Evolutionary conservation across 2,113 vertebrate species (phyloP).

Genomic region (Nettapus auritus): DNA sequence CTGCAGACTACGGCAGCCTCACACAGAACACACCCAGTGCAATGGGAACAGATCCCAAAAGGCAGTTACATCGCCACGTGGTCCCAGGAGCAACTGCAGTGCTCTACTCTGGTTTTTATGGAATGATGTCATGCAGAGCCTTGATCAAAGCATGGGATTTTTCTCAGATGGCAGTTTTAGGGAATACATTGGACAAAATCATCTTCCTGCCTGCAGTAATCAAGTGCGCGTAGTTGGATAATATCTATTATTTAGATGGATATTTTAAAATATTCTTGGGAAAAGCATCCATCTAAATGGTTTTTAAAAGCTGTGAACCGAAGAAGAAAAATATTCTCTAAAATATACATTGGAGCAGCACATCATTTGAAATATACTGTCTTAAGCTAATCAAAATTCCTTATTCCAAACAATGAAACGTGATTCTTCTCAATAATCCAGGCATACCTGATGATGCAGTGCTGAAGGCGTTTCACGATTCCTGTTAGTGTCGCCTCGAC

Average conservation of each 20-base stretch:
- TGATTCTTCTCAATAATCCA: neutral
- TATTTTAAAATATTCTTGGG: neutral
- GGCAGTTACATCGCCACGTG: neutral
- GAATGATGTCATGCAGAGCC: neutral
- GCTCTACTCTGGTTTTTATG: neutral
- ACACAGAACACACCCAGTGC: accelerated
- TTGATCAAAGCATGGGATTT: neutral
- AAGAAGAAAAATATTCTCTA: neutral
- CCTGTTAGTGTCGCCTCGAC: neutral
- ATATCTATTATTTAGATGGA: neutral
- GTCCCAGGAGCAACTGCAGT: neutral
- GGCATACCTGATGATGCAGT: neutral
- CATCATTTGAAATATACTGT: neutral
- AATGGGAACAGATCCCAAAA: neutral
- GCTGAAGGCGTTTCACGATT: neutral
- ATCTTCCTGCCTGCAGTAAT: neutral
- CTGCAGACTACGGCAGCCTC: neutral
- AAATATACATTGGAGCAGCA: neutral
- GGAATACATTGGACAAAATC: neutral
- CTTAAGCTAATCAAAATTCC: neutral
- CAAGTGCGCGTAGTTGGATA: neutral
- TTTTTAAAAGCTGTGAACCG: neutral
- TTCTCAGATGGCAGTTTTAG: constrained; percentile 10
- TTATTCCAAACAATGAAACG: constrained; percentile 5
- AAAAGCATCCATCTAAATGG: neutral